These are phyloP conservation scores for Platycheirus albimanus DNA, from an alignment of 2,888 invertebrate species.

Conservation along the genomic window DNA sequence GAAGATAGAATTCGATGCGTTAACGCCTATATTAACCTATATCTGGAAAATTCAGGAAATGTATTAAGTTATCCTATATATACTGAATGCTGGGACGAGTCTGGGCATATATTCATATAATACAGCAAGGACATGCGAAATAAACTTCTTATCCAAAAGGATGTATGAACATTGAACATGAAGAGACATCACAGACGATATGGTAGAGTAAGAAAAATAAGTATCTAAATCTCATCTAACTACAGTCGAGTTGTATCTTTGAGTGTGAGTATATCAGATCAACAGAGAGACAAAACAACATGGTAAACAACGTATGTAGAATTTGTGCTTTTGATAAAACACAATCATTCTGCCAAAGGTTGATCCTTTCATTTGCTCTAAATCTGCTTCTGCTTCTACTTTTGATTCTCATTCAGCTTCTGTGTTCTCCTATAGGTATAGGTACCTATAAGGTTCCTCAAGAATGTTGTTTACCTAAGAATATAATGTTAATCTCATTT, in stretches of 20 bases:
- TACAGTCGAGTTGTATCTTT: conserved; percentile 18
- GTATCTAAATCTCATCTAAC: conserved; percentile 53
- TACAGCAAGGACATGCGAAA: conserved; percentile 50
- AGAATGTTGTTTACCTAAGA: conserved; percentile 45
- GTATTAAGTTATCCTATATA: conserved; percentile 49
- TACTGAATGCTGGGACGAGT: neutral
- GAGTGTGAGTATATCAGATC: neutral
- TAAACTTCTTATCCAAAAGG: conserved; percentile 42
- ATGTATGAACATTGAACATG: too few relatives aligned
- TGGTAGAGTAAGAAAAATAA: neutral
- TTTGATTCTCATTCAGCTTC: neutral
- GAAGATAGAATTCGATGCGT: conserved; percentile 57
- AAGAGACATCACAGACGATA: too few relatives aligned
- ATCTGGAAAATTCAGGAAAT: conserved; percentile 60
- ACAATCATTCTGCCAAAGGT: conserved; percentile 66
- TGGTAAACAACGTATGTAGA: conserved; percentile 12
- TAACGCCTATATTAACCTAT: conserved; percentile 63
- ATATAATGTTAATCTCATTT: conserved; percentile 68
- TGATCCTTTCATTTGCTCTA: conserved; percentile 67
- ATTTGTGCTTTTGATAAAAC: conserved; percentile 56
- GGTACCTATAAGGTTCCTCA: conserved; percentile 5
- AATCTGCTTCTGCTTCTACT: conserved; percentile 36
- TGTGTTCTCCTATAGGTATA: too few relatives aligned
- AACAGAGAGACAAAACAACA: conserved; percentile 6
- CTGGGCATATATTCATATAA: conserved; percentile 28